A percentile compares a stretch with the other conserved stretches of the same genome.
Evolutionary conservation across 1,140 invertebrate species (phyloP).

Genomic region (Scaptomyza graminum): DNA sequence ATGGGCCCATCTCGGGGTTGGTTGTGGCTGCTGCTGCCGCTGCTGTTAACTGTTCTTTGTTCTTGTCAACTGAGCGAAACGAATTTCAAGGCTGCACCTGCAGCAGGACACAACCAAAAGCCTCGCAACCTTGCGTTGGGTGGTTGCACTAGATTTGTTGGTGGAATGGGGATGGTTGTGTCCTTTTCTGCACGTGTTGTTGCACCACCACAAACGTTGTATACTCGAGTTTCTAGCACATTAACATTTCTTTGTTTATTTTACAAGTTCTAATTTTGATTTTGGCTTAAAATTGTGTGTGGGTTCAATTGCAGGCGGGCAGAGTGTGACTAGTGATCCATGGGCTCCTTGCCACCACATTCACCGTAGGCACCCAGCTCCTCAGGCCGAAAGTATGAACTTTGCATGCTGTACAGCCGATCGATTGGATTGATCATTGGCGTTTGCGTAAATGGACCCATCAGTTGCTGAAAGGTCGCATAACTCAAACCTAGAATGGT

Average conservation of each 20-base stretch:
- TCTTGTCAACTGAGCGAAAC: constrained; percentile 79
- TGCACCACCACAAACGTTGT: background rate
- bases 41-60: constrained; percentile 57
- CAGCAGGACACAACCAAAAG: constrained; percentile 64
- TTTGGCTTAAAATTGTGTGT: constrained; percentile 64
- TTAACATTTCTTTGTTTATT: constrained; percentile 76
- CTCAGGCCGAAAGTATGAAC: constrained; percentile 87
- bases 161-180: background rate
- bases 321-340: constrained; percentile 57
- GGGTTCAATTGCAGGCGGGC: background rate
- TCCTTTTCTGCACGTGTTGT: constrained; percentile 33
- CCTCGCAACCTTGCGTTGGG: constrained; percentile 50
- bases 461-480: constrained; percentile 83
- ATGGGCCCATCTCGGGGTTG: constrained; percentile 24
- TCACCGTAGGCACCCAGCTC: constrained; percentile 82
- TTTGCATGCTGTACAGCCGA: constrained; percentile 87
- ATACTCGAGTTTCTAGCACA: constrained; percentile 60
- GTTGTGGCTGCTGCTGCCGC: constrained; percentile 40
- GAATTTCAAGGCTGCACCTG: constrained; percentile 80
- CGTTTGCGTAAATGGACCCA: constrained; percentile 82
- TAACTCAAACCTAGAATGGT: constrained; percentile 83
- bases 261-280: constrained; percentile 83
- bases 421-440: constrained; percentile 86
- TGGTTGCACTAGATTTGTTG: constrained; percentile 18
- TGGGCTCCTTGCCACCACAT: constrained; percentile 70